phyloP scores from a whole-genome alignment of 2,113 vertebrate genomes.

The Cnemophilus loriae region DNA sequence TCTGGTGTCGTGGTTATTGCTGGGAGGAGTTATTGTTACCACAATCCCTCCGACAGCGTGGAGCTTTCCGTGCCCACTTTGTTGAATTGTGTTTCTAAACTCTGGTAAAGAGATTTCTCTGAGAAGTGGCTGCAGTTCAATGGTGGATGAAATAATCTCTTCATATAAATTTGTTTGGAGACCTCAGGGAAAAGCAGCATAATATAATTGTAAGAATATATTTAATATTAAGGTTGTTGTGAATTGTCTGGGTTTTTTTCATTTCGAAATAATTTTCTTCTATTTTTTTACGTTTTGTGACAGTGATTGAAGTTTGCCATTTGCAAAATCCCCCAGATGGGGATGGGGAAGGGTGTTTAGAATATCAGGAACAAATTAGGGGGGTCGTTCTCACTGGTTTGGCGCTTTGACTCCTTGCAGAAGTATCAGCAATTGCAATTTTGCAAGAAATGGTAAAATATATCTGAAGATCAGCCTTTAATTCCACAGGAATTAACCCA shows the following conservation, averaged over 20 bases:
- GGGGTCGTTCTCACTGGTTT: background rate
- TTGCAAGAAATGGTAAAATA: background rate
- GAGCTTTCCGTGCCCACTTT: background rate
- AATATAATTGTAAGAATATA: conserved; percentile 58
- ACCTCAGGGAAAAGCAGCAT: background rate
- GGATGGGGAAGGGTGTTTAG: background rate
- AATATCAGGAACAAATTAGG: background rate
- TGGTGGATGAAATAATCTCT: conserved; percentile 64
- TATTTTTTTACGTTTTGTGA: background rate
- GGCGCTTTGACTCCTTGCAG: background rate
- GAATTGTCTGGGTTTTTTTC: background rate
- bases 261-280: background rate
- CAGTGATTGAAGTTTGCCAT: background rate
- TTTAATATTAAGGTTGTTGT: conserved; percentile 60
- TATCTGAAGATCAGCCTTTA: background rate
- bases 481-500: background rate
- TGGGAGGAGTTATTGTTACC: background rate
- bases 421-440: background rate
- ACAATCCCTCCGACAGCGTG: background rate
- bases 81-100: conserved; percentile 25
- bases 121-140: conserved; percentile 58
- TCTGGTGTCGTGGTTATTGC: background rate
- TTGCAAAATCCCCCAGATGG: background rate
- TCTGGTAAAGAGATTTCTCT: conserved; percentile 38
- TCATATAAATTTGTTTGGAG: conserved; percentile 41